phyloP scores from a whole-genome alignment of 1,140 invertebrate genomes.

The Cherax quadricarinatus region DNA sequence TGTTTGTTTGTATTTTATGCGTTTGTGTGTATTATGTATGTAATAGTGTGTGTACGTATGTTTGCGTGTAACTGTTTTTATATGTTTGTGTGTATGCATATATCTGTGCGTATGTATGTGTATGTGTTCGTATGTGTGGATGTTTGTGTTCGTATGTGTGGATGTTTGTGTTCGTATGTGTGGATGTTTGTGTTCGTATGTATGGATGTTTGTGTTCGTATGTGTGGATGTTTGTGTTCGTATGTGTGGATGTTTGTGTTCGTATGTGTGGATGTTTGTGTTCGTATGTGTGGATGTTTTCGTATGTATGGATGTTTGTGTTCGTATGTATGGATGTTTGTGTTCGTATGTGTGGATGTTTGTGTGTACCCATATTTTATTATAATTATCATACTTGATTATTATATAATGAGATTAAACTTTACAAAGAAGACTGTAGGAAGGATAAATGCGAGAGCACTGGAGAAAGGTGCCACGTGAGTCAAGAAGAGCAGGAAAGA shows the following conservation, averaged over 20 bases:
- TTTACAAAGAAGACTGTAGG: too few relatives aligned
- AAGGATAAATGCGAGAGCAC: too few relatives aligned
- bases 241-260: too few relatives aligned
- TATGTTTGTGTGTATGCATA: too few relatives aligned
- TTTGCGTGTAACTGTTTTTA: too few relatives aligned
- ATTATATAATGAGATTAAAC: too few relatives aligned
- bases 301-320: constrained; percentile 20
- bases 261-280: background rate
- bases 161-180: too few relatives aligned
- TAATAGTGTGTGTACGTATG: too few relatives aligned
- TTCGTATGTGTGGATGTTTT: constrained; percentile 6
- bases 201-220: constrained; percentile 22
- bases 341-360: background rate
- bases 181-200: background rate
- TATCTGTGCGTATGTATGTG: background rate
- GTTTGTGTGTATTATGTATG: too few relatives aligned
- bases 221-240: too few relatives aligned
- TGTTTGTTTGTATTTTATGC: too few relatives aligned
- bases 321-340: background rate
- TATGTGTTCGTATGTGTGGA: constrained; percentile 25
- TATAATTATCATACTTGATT: background rate
- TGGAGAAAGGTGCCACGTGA: background rate
- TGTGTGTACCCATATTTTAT: too few relatives aligned
- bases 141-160: constrained; percentile 28
- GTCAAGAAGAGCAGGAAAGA: background rate